phyloP scores from a whole-genome alignment of 2,797 vertebrate genomes.

The Carcharodon carcharias region DNA sequence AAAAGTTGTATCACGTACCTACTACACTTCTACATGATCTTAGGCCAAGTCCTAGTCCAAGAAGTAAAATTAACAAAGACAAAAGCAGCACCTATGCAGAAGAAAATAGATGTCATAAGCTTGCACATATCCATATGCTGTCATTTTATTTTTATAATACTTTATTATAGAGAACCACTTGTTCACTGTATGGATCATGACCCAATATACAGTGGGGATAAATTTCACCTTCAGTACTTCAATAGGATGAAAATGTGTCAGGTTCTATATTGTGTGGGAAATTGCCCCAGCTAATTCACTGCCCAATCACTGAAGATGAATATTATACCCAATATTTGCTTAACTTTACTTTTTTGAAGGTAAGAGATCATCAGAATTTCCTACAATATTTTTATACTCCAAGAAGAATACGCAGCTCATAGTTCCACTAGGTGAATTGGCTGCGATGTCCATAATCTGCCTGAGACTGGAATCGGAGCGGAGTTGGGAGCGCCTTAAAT shows the following conservation, averaged over 20 bases:
- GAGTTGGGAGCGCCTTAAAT: too few relatives aligned
- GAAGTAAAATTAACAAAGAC: conserved; percentile 68
- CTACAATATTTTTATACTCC: background rate
- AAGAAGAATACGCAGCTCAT: background rate
- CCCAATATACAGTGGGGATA: background rate
- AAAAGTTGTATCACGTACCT: conserved; percentile 56
- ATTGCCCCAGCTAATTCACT: background rate
- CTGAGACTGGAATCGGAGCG: too few relatives aligned
- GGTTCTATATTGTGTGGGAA: background rate
- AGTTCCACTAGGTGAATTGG: background rate
- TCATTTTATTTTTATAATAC: background rate
- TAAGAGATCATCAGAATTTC: background rate
- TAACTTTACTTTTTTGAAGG: background rate
- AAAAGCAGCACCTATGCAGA: conserved; percentile 70
- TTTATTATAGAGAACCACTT: background rate
- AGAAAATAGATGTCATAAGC: conserved; percentile 27
- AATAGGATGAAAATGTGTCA: background rate
- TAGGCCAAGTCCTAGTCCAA: conserved; percentile 70
- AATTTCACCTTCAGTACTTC: background rate
- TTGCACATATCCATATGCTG: background rate
- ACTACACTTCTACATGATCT: conserved; percentile 57
- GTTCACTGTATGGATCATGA: background rate
- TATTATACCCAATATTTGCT: background rate
- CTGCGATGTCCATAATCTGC: too few relatives aligned
- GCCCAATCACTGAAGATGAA: background rate